phyloP scores from a whole-genome alignment of 2,113 vertebrate species.

The Equus przewalskii region DNA sequence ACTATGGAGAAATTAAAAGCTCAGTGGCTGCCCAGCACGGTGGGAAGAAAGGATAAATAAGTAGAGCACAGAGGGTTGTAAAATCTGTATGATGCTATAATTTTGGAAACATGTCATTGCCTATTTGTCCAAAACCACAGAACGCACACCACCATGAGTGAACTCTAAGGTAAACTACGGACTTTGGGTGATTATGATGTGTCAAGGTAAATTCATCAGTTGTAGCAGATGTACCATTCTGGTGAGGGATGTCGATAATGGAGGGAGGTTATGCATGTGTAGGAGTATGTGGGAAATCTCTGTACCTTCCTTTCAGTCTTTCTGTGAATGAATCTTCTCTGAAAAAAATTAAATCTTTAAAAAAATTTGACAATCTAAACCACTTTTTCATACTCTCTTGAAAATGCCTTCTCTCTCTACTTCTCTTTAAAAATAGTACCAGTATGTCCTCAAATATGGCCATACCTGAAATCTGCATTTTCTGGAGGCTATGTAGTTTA shows the following conservation, averaged over 20 bases:
- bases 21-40: neutral
- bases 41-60: neutral
- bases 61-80: neutral
- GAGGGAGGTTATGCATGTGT: neutral
- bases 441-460: neutral
- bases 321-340: neutral
- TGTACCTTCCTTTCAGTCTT: neutral
- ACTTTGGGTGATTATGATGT: neutral
- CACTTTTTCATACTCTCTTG: neutral
- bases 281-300: neutral
- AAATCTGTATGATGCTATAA: neutral
- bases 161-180: neutral
- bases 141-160: neutral
- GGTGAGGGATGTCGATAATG: neutral
- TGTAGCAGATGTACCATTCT: neutral
- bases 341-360: neutral
- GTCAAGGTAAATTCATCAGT: neutral
- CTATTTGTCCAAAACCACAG: neutral
- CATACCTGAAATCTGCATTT: neutral
- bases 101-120: neutral
- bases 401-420: neutral
- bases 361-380: neutral
- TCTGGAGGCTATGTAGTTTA: neutral
- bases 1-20: neutral
- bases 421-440: neutral